phyloP scores from a whole-genome alignment of 2,888 invertebrate genomes.

The Pseudococcus viburni region DNA sequence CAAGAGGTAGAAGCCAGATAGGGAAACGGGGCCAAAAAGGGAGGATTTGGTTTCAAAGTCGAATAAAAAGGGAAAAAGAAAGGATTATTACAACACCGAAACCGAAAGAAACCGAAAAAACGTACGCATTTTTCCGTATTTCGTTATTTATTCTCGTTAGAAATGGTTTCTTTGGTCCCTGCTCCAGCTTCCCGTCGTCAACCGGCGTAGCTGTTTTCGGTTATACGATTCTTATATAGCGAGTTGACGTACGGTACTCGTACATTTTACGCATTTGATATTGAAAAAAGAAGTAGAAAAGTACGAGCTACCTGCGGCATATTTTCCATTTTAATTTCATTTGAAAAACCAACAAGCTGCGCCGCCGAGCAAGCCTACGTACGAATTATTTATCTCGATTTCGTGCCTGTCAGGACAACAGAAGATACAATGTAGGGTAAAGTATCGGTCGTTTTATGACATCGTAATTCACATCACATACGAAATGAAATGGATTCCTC shows the following conservation, averaged over 20 bases:
- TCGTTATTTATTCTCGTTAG: conserved; percentile 5
- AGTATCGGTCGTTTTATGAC: not conserved
- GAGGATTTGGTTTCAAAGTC: not conserved
- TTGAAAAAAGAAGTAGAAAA: not conserved
- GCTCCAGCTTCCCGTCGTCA: not conserved
- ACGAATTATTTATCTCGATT: not conserved
- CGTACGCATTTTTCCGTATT: not conserved
- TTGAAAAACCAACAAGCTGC: not conserved
- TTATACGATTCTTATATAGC: not conserved
- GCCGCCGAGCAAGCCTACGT: not conserved
- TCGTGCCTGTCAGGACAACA: not conserved
- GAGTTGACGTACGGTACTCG: not conserved
- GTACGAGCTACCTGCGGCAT: not conserved
- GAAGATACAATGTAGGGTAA: not conserved
- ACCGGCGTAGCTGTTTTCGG: not conserved
- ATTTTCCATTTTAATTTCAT: conserved; percentile 8
- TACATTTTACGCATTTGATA: not conserved
- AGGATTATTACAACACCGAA: not conserved
- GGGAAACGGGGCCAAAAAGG: not conserved
- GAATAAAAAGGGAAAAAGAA: not conserved
- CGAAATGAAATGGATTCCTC: conserved; percentile 1
- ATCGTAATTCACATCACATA: conserved; percentile 11
- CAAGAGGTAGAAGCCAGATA: not conserved
- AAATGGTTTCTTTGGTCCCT: not conserved
- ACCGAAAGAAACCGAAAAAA: not conserved